Conservation (phyloP, 2,797 vertebrate genomes). For the Hozukius guyotensis region DNA sequence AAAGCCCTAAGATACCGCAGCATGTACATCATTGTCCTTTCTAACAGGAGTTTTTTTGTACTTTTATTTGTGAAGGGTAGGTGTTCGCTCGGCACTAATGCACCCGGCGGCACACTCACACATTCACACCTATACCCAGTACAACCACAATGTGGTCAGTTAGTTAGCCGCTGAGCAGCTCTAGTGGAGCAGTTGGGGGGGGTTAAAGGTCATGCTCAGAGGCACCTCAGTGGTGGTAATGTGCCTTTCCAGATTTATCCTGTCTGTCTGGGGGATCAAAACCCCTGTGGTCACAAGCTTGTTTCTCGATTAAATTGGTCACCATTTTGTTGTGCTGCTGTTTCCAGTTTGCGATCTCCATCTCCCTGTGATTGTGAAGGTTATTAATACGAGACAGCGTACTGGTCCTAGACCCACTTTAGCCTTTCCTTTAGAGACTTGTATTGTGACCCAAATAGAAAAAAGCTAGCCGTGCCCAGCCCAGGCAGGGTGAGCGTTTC, state of each 20-base stretch:
- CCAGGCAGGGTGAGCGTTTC: slow-evolving; percentile 5
- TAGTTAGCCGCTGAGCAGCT: slow-evolving; percentile 4
- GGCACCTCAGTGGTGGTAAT: not conserved
- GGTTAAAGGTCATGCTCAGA: slow-evolving; percentile 5
- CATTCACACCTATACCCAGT: not conserved
- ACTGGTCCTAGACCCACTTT: slow-evolving; percentile 40
- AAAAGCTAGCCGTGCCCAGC: not conserved
- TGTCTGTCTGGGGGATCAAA: not conserved
- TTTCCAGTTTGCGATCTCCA: not conserved
- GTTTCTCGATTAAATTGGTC: not conserved
- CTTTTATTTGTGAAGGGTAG: not conserved
- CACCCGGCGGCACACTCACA: not conserved
- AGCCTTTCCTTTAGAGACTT: slow-evolving; percentile 25
- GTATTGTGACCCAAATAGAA: slow-evolving; percentile 48
- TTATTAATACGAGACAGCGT: slow-evolving; percentile 15
- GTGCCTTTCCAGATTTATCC: not conserved
- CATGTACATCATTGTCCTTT: not conserved
- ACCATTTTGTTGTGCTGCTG: not conserved
- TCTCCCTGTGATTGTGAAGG: not conserved
- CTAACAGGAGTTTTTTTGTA: not conserved
- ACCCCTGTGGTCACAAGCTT: not conserved
- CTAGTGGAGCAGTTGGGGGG: not conserved
- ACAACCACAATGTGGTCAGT: not conserved
- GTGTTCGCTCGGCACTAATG: not conserved
- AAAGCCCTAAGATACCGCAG: not conserved